Percentiles rank a stretch among this genome's conserved stretches.
Evolutionary conservation across 1,140 invertebrate genomes (phyloP).

Genomic region (Coboldia fuscipes): DNA sequence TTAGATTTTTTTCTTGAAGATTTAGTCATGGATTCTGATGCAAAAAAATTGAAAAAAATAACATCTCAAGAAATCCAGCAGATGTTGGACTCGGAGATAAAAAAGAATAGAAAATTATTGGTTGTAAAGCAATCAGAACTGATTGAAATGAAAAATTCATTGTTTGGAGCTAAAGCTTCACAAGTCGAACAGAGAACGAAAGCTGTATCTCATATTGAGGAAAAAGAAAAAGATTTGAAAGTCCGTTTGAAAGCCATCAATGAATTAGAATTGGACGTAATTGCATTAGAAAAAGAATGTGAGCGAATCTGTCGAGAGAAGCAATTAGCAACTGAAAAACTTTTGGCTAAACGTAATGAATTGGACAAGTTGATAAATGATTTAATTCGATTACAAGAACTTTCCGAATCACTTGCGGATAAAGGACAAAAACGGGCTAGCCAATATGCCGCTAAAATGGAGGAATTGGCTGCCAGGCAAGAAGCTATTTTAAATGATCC

Average conservation of each 20-base stretch:
- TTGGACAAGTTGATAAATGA: not conserved
- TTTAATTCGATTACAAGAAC: not conserved
- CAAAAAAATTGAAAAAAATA: too few species aligned
- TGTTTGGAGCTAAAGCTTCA: too few species aligned
- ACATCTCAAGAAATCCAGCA: too few species aligned
- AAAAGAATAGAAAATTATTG: too few species aligned
- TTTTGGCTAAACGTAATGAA: not conserved
- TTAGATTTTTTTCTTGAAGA: too few species aligned
- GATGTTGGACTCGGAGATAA: too few species aligned
- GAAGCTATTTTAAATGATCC: not conserved
- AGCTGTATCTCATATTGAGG: too few species aligned
- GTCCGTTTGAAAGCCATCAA: not conserved
- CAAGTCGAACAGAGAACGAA: too few species aligned
- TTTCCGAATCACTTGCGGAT: not conserved
- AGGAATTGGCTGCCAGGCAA: not conserved
- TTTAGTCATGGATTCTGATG: too few species aligned
- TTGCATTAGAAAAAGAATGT: not conserved
- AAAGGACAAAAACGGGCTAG: not conserved
- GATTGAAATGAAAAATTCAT: too few species aligned
- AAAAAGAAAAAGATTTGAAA: not conserved
- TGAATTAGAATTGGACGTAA: not conserved
- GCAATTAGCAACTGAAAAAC: not conserved
- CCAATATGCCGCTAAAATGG: not conserved
- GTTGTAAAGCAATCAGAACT: too few species aligned
- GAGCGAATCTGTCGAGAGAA: not conserved